phyloP scores from a whole-genome alignment of 2,797 vertebrate genomes.

The Atherinosoma microstoma region DNA sequence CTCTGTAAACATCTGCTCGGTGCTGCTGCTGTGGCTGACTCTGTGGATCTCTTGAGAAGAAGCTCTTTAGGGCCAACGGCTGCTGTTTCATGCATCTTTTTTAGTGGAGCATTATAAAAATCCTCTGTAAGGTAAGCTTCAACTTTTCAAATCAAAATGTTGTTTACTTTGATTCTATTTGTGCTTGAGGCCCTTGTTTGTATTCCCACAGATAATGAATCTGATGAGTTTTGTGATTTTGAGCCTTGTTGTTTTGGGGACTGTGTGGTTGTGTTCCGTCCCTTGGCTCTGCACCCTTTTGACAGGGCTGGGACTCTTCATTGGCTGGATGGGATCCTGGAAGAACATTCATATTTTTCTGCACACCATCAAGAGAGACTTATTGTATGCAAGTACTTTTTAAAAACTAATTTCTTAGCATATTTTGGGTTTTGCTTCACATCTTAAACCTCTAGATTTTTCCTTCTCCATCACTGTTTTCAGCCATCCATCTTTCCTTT shows the following conservation, averaged over 20 bases:
- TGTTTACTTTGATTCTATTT: neutral
- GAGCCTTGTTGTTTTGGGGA: slow-evolving; percentile 75
- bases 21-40: neutral
- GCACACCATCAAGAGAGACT: slow-evolving; percentile 84
- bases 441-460: neutral
- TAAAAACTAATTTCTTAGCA: neutral
- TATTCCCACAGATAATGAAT: slow-evolving; percentile 61
- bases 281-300: slow-evolving; percentile 83
- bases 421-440: slow-evolving; percentile 12
- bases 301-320: slow-evolving; percentile 77
- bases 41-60: neutral
- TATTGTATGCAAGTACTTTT: slow-evolving; percentile 84
- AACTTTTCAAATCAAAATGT: neutral
- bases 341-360: slow-evolving; percentile 81
- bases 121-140: slow-evolving; percentile 31
- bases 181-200: slow-evolving; percentile 2
- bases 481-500: neutral
- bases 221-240: slow-evolving; percentile 5
- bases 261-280: slow-evolving; percentile 71
- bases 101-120: neutral
- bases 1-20: slow-evolving; percentile 17
- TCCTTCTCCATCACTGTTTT: neutral
- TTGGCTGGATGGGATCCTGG: slow-evolving; percentile 80
- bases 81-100: neutral
- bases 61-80: neutral